Base-by-base conservation (phyloP, 2,797 vertebrate genomes). In the Ataeniobius toweri region DNA sequence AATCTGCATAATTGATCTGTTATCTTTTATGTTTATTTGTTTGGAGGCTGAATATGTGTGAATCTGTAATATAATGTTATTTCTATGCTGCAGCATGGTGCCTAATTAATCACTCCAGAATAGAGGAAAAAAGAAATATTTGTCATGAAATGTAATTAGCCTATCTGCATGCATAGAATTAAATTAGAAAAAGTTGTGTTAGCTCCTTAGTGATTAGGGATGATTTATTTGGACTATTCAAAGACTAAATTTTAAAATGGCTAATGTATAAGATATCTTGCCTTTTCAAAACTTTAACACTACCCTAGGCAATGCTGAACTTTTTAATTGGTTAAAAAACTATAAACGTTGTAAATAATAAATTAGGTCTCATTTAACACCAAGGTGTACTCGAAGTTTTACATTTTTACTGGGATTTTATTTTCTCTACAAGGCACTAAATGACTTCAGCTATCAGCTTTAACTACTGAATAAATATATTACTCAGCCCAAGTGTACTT, bases 51-150 rank as follows among this genome's bases (percentile, higher is more conserved):
- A 83, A 77, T 78, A 84, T 88, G 76, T 82, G 80, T 83, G 71
- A 80, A 82, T 81, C 36, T 83, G 77, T 78, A 85, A 68, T 80
- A 80, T 69, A 89, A 80, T 78, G 79, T 74, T 78, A 73, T 88
- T 86, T 85, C 63, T 58, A 70, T 75, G 51, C 68, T 69, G 65
- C 79, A 86, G 76, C 77, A 88, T 80, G 69, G 65, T 83, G 79
- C 51, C 80, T 79, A 88, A 92, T 91, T 89, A 92, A 90, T 92
- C 86, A 92, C 69, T 74, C 68, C 61, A 82, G 68, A 71, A 83
- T 79, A 80, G 6, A 22, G 14, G 24, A 86, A 76, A 65, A 46
- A 6, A 53, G 80, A 80, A 83, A 67, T 90, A 88, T 91, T 89
- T 83, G 78, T 91, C 85, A 81, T 82, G 67, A 71, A 72, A 36